phyloP scores from a whole-genome alignment of 2,113 vertebrate species.

The Ursus arctos region DNA sequence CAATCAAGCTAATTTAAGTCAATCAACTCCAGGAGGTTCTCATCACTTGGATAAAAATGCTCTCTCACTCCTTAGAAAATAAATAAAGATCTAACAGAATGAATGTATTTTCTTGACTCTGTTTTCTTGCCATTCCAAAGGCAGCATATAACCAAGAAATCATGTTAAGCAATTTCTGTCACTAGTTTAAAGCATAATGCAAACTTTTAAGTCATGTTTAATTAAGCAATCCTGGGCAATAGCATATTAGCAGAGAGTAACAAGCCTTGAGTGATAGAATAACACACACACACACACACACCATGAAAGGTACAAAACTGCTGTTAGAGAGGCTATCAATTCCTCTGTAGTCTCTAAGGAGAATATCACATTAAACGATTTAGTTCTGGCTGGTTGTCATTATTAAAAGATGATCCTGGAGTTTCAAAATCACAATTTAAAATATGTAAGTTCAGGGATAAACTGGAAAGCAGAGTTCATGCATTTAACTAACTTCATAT shows the following conservation, averaged over 20 bases:
- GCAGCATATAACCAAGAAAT: conserved; percentile 77
- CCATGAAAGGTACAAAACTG: conserved; percentile 17
- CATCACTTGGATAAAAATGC: conserved; percentile 88
- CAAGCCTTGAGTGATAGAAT: conserved; percentile 52
- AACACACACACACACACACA: neutral
- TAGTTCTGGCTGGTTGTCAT: conserved; percentile 69
- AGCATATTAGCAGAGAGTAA: conserved; percentile 59
- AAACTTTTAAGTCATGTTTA: conserved; percentile 70
- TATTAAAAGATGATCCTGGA: conserved; percentile 73
- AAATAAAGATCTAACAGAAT: conserved; percentile 85
- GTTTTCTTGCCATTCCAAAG: conserved; percentile 74
- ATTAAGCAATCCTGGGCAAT: conserved; percentile 72
- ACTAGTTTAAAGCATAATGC: conserved; percentile 72
- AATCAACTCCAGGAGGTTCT: conserved; percentile 92
- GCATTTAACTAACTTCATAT: conserved; percentile 39
- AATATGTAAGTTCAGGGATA: conserved; percentile 41
- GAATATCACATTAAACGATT: conserved; percentile 63
- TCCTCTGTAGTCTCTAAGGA: conserved; percentile 61
- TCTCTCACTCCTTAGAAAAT: conserved; percentile 88
- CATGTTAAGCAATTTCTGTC: conserved; percentile 66
- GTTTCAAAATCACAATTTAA: conserved; percentile 65
- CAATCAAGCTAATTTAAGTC: conserved; percentile 93
- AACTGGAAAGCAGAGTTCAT: conserved; percentile 46
- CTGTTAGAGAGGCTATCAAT: conserved; percentile 29
- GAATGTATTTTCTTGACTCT: conserved; percentile 74